Conservation (phyloP, 92 coral and sea anemone genomes). For the Zoanthus solanderi region DNA sequence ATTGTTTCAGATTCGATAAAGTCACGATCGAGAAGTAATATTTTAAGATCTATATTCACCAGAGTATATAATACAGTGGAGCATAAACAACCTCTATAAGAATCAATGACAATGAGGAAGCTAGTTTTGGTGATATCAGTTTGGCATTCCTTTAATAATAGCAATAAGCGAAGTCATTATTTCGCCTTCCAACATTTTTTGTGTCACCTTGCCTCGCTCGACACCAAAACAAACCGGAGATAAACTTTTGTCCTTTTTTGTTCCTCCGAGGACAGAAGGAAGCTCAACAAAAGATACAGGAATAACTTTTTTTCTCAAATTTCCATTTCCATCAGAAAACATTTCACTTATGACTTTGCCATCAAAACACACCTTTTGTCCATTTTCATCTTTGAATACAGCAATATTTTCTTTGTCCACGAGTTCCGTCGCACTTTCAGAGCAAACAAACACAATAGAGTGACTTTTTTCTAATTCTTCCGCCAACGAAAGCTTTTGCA, state of each 20-base stretch:
- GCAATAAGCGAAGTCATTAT: conserved; percentile 76
- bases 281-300: conserved; percentile 81
- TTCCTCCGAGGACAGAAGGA: conserved; percentile 67
- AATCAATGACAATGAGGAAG: neutral
- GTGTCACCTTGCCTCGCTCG: conserved; percentile 70
- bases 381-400: conserved; percentile 61
- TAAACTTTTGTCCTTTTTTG: conserved; percentile 41
- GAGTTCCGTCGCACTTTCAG: conserved; percentile 67
- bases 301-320: conserved; percentile 60
- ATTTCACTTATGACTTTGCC: conserved; percentile 66
- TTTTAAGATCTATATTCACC: too few relatives aligned
- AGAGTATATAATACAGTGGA: too few relatives aligned
- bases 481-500: conserved; percentile 47
- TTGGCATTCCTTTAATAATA: conserved; percentile 36
- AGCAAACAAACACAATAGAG: conserved; percentile 69
- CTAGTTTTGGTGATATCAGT: neutral
- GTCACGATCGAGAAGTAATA: too few relatives aligned
- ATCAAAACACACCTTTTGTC: conserved; percentile 69
- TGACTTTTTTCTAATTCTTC: conserved; percentile 67
- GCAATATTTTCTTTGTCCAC: conserved; percentile 70
- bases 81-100: neutral
- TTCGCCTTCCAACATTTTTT: conserved; percentile 76
- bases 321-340: conserved; percentile 66
- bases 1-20: too few relatives aligned
- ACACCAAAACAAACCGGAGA: conserved; percentile 74